Evolutionary conservation across 1,140 invertebrate species (phyloP).

Genomic region (Brachionus rotundiformis): DNA sequence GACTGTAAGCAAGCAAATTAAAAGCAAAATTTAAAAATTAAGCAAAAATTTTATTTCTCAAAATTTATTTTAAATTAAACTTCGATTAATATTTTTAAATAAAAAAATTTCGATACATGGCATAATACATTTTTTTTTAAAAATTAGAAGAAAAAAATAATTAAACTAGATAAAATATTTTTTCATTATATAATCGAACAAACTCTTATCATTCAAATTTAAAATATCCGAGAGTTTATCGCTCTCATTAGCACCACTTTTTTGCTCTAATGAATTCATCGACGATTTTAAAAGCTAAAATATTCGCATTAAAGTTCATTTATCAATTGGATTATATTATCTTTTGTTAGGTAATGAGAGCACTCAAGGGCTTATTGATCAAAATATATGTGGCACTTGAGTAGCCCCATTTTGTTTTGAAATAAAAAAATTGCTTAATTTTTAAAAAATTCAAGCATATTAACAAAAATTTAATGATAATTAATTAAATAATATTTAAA

Average conservation of each 20-base stretch:
- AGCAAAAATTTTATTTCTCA: slow-evolving; percentile 39
- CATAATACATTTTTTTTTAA: neutral
- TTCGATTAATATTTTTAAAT: neutral
- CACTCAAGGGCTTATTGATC: neutral
- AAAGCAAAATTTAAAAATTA: slow-evolving; percentile 13
- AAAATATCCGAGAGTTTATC: neutral
- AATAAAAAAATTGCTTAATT: slow-evolving; percentile 6
- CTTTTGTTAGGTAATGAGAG: neutral
- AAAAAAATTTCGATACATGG: neutral
- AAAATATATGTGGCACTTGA: neutral
- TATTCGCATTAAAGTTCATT: neutral
- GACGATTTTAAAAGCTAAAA: neutral
- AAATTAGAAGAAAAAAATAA: slow-evolving; percentile 25
- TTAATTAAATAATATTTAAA: slow-evolving; percentile 13
- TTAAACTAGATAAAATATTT: slow-evolving; percentile 18
- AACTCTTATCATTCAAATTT: neutral
- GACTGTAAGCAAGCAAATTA: neutral
- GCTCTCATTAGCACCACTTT: neutral
- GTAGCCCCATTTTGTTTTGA: neutral
- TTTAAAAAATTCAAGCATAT: neutral
- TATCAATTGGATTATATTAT: neutral
- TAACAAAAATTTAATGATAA: neutral
- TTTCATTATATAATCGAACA: slow-evolving; percentile 14
- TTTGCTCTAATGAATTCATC: neutral
- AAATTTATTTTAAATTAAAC: slow-evolving; percentile 8